These are phyloP conservation scores for Protophormia terraenovae DNA, from an alignment of 2,888 invertebrate genomes.

Conservation along the genomic window DNA sequence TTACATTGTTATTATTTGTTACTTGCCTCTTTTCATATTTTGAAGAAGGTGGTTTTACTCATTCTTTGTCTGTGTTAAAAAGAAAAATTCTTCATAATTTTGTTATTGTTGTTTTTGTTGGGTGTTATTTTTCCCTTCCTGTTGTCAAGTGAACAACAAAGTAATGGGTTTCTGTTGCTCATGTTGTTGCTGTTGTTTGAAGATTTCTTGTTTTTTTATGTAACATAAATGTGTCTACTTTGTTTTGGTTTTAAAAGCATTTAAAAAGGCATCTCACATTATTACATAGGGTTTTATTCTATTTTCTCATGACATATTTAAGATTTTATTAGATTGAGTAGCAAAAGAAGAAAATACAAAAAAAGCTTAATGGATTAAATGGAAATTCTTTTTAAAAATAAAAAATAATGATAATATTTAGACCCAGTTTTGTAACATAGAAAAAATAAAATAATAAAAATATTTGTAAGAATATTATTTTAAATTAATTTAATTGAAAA, in stretches of 20 bases:
- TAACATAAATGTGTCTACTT: conserved; percentile 45
- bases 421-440: not conserved
- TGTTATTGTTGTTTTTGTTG: not conserved
- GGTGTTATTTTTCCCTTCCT: conserved; percentile 4
- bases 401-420: not conserved
- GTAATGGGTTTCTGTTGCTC: conserved; percentile 12
- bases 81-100: conserved; percentile 34
- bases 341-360: not conserved
- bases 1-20: conserved; percentile 22
- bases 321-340: conserved; percentile 35
- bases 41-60: conserved; percentile 28
- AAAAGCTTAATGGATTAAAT: conserved; percentile 54
- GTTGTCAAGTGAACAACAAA: conserved; percentile 30
- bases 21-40: conserved; percentile 27
- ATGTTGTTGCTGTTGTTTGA: not conserved
- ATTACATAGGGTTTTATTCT: not conserved
- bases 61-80: not conserved
- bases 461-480: not conserved
- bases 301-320: conserved; percentile 9
- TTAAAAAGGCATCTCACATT: conserved; percentile 47
- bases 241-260: conserved; percentile 54
- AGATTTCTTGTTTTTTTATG: not conserved
- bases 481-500: conserved; percentile 31
- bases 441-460: not conserved
- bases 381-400: conserved; percentile 24